Evolutionary conservation across 2,888 invertebrate species (phyloP), one percentile per base, ranked within the genome.

Genomic region (Luperina testacea): DNA sequence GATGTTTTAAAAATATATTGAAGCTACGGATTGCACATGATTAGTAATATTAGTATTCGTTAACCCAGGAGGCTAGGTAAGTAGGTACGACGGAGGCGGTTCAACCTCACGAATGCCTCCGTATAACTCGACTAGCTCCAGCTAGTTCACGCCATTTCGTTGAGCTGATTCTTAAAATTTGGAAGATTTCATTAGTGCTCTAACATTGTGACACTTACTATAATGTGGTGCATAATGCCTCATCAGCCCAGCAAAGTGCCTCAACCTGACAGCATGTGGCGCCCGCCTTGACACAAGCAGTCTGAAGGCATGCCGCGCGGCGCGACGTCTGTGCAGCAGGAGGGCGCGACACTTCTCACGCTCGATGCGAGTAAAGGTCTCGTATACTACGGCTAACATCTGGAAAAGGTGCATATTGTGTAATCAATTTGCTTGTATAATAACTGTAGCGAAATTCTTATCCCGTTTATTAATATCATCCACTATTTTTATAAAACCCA

Each of bases 341-440:
- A 99, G 92, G 91, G 98, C 98, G 90, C 98, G 97, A 88, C 99
- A 98, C 94, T 99, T 99, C 89, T 98, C 98, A 68, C 98, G 98
- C 94, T 99, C 99, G 72, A 98, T 98, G 61, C 98, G 97, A 0
- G 98, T 98, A 93, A 99, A 99, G 1, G 98, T 98, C 95, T 99
- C 99, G 94, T 99, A 99, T 8, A 99, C 99, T 53, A 99, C 99
- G 79, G 99, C 99, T 89, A 99, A 96, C 98, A 99, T 98, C 98
- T 98, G 93, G 1, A 92, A 93, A 20, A 57, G 1, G 4, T 15
- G 6, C 3, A 27, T 53, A 8, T 27, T 76, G 1, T 24, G 0
- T 48, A 13, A 81, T 13, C 2, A 32, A 53, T 9, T 6, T 45
- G 24, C 6, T 9, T 65, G 8, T 0, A 13, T n/a, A 6, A 38